Percentiles rank a stretch among this genome's conserved stretches.
phyloP scores from a whole-genome alignment of 2,797 vertebrate genomes.

The Decapterus maruadsi region DNA sequence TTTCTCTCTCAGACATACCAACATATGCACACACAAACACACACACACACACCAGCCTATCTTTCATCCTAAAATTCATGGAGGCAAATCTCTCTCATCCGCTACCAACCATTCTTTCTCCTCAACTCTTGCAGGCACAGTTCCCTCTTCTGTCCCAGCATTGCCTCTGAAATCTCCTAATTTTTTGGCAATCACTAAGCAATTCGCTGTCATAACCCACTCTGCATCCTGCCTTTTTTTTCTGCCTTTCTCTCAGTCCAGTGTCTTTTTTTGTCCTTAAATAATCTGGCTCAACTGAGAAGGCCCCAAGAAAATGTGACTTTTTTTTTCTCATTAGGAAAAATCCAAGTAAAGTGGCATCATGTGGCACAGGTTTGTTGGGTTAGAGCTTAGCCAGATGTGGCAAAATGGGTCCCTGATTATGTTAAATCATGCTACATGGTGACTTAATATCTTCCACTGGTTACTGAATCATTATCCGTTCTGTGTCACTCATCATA shows the following conservation, averaged over 20 bases:
- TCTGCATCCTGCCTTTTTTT: slow-evolving; percentile 30
- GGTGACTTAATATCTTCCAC: not conserved
- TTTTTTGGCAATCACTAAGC: slow-evolving; percentile 51
- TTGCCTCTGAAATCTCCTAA: slow-evolving; percentile 45
- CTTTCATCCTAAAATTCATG: slow-evolving; percentile 75
- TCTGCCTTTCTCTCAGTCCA: slow-evolving; percentile 18
- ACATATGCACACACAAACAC: slow-evolving; percentile 25
- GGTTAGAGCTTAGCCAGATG: not conserved
- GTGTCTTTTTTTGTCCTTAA: slow-evolving; percentile 21
- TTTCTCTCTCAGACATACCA: slow-evolving; percentile 28
- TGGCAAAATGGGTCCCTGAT: not conserved
- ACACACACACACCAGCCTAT: slow-evolving; percentile 57
- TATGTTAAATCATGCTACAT: not conserved
- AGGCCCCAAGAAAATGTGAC: slow-evolving; percentile 19
- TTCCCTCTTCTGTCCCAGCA: slow-evolving; percentile 46
- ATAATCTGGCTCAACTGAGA: slow-evolving; percentile 26
- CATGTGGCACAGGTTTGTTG: not conserved
- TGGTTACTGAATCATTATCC: slow-evolving; percentile 10
- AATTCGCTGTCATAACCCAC: slow-evolving; percentile 33
- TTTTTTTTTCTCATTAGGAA: slow-evolving; percentile 10
- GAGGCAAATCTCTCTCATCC: slow-evolving; percentile 79
- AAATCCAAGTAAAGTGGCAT: slow-evolving; percentile 1
- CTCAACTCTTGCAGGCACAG: slow-evolving; percentile 58
- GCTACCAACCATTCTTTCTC: slow-evolving; percentile 72
- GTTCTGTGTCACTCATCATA: not conserved